A percentile compares a stretch with the other conserved stretches of the same genome.
Evolutionary conservation across 1,140 invertebrate genomes (phyloP).

Genomic region (Sitodiplosis mosellana): DNA sequence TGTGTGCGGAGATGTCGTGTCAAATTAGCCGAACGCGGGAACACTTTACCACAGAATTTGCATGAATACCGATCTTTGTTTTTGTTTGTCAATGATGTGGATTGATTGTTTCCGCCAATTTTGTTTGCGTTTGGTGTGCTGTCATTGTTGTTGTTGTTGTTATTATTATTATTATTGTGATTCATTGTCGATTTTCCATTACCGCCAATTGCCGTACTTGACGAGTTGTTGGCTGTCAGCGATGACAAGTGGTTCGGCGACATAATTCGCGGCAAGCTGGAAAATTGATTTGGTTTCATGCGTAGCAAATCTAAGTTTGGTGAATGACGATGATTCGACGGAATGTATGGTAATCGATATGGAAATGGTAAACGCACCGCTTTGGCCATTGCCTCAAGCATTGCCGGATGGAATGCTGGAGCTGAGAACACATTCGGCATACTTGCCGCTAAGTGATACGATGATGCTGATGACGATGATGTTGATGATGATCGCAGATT

Average conservation of each 20-base stretch:
- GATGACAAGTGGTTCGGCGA: constrained; percentile 9
- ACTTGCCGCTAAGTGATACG: constrained; percentile 8
- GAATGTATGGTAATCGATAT: constrained; percentile 26
- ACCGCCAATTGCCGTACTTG: constrained; percentile 22
- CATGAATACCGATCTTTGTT: constrained; percentile 87
- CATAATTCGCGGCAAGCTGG: constrained; percentile 9
- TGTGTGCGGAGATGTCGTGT: constrained; percentile 93
- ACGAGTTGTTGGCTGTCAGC: constrained; percentile 2
- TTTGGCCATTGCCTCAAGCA: constrained; percentile 51
- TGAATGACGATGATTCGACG: constrained; percentile 9
- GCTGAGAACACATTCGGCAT: constrained; percentile 34
- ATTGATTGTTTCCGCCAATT: constrained; percentile 12
- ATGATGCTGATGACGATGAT: constrained; percentile 2
- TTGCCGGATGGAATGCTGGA: constrained; percentile 41
- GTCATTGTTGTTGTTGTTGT: constrained; percentile 7
- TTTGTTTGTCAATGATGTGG: constrained; percentile 25
- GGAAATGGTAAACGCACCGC: constrained; percentile 30
- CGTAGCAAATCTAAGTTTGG: constrained; percentile 28
- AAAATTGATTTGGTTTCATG: constrained; percentile 10
- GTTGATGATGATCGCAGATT: constrained; percentile 1
- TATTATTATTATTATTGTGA: constrained; percentile 2
- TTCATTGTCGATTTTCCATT: constrained; percentile 18
- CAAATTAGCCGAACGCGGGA: constrained; percentile 95
- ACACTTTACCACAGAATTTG: constrained; percentile 96
- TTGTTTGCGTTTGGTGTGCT: constrained; percentile 8